Base-by-base conservation (phyloP, 2,113 vertebrate genomes). In the Podilymbus podiceps region DNA sequence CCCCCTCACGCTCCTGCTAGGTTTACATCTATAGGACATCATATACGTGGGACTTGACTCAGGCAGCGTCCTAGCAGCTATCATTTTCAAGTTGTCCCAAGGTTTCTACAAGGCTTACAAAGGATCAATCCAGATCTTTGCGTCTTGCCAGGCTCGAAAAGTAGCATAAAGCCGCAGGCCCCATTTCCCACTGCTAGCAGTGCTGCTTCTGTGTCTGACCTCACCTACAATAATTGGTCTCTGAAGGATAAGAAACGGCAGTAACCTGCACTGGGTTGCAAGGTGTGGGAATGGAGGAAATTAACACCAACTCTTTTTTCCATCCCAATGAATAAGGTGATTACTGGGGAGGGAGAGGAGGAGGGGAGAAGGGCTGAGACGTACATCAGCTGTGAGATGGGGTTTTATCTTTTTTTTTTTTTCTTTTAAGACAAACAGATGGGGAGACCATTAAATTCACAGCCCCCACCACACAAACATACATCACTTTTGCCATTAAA, bases 141-240 rank as follows among this genome's bases (percentile, higher is more conserved):
- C 72, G 23, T 25, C 60, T 84, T 46, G 19, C 82, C 40, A 33
- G 63, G 8, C 73, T 82, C 5, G 3, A 56, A 12, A 71, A 83
- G 83, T 50, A 80, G 46, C 63, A 8, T 17, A 53, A 85, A 77
- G 69, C 42, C 88, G 30, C 40, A 46, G 49, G 59, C 77, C 86
- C 90, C 67, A 10, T 44, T 14, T 89, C 95, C 97, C 95, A 63
- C 20, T 96, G 98, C 95, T 98, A 90, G 98, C 98, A 98, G 98
- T 97, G 76, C 62, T 62, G 95, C 97, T 96, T 92, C 66, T 97
- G 98, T 90, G 97, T 84, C 96, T 95, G 96, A 96, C 95, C 97
- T 97, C 96, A 85, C 95, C 95, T 89, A 25, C 87, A 74, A 35
- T 99, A 99, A 99, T 99, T 99, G 98, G 98, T 97, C 99, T 98